A percentile compares a stretch with the other conserved stretches of the same genome.
Evolutionary conservation across 2,113 vertebrate species (phyloP).

Genomic region (Stomatorhinus ivindoensis): DNA sequence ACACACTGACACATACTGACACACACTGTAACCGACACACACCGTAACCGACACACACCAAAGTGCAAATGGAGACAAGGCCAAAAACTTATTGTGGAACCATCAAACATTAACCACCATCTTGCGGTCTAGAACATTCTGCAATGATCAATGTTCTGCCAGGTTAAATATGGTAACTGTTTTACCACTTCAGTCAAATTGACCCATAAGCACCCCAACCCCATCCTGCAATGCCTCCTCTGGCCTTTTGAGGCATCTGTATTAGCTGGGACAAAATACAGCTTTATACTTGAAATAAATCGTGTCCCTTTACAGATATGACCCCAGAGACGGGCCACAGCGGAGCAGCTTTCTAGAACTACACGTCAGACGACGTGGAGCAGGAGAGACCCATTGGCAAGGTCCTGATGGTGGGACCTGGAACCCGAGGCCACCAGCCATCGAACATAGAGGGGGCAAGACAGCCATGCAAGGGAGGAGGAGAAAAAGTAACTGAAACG

Average conservation of each 20-base stretch:
- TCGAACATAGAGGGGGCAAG: neutral
- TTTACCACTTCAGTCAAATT: neutral
- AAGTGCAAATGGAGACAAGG: neutral
- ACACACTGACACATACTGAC: neutral
- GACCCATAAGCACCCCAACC: neutral
- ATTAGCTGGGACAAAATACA: neutral
- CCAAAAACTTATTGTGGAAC: neutral
- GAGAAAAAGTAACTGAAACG: neutral
- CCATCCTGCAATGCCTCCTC: neutral
- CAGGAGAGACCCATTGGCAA: neutral
- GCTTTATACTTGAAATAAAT: constrained; percentile 24
- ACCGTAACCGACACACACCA: neutral
- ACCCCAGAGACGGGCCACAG: constrained; percentile 6
- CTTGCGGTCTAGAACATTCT: constrained; percentile 4
- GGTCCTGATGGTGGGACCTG: neutral
- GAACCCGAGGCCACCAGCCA: neutral
- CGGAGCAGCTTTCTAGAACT: constrained; percentile 27
- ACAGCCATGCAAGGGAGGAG: neutral
- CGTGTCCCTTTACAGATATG: constrained; percentile 20
- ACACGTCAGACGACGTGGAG: neutral
- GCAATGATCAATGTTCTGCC: neutral
- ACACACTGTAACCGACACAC: neutral
- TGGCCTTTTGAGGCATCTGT: neutral
- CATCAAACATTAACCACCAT: constrained; percentile 12
- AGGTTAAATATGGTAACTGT: constrained; percentile 18